Evolutionary conservation across 2,113 vertebrate species (phyloP).

Genomic region (Synodontis membranacea): DNA sequence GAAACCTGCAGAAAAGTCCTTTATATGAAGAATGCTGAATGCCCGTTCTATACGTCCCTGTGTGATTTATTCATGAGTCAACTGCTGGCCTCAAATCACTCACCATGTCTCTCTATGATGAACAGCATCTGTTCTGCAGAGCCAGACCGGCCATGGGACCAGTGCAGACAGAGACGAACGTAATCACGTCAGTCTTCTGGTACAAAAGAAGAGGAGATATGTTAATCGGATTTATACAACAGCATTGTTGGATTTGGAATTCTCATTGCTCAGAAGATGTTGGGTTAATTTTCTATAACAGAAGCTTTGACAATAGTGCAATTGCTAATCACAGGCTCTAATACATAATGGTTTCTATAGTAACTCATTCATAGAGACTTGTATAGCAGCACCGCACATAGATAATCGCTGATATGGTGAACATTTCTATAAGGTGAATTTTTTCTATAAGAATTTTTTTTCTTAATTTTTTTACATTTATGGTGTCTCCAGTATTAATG

Average conservation of each 20-base stretch:
- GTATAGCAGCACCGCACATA: background rate
- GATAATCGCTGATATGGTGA: background rate
- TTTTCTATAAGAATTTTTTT: too few species aligned
- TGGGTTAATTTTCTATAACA: background rate
- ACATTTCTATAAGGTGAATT: background rate
- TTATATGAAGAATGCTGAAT: background rate
- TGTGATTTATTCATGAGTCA: background rate
- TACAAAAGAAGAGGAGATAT: background rate
- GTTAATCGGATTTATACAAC: background rate
- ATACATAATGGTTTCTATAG: background rate
- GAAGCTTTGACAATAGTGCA: background rate
- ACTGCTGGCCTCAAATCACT: background rate
- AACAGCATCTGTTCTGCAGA: background rate
- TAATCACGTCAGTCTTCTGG: background rate
- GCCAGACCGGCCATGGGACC: background rate
- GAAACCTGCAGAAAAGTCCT: background rate
- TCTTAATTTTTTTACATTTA: background rate
- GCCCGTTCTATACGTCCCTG: background rate
- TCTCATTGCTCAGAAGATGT: background rate
- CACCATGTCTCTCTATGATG: background rate
- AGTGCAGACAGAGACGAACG: background rate
- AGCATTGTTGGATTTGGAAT: background rate
- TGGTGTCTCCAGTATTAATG: background rate
- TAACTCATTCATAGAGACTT: background rate
- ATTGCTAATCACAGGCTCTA: background rate